Percentiles rank a stretch among this genome's conserved stretches.
Conservation (phyloP, 2,797 vertebrate species). For the Melanotaenia boesemani region DNA sequence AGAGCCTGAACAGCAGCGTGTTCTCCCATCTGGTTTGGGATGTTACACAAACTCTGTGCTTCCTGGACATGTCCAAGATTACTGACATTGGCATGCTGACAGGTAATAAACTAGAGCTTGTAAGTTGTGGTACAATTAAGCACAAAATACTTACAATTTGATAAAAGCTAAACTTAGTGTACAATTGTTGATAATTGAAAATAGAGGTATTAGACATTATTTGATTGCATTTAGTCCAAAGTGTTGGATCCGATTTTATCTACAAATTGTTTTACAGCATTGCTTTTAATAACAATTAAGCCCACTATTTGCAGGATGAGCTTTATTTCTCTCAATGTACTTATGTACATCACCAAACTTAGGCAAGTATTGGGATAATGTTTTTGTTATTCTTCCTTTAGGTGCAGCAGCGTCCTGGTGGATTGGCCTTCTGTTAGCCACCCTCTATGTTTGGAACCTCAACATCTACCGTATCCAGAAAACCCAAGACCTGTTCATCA, state of each 20-base stretch:
- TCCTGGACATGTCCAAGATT: conserved; percentile 42
- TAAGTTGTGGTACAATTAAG: not conserved
- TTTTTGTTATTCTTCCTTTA: not conserved
- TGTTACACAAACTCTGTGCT: conserved; percentile 64
- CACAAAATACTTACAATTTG: too few species aligned
- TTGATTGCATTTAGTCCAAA: not conserved
- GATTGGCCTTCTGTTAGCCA: conserved; percentile 31
- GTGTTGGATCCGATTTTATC: too few species aligned
- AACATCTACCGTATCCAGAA: conserved; percentile 35
- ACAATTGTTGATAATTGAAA: not conserved
- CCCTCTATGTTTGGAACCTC: conserved; percentile 32
- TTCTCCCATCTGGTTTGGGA: conserved; percentile 60
- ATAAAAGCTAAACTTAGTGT: too few species aligned
- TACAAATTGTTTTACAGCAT: too few species aligned
- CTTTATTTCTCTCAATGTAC: too few species aligned
- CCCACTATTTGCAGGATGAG: too few species aligned
- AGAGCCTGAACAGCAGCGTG: not conserved
- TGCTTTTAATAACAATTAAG: not conserved
- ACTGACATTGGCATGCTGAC: conserved; percentile 52
- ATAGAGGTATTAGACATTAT: not conserved
- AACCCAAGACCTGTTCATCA: conserved; percentile 37
- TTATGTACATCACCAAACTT: not conserved
- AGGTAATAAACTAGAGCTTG: conserved; percentile 10
- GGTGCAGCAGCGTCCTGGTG: conserved; percentile 36
- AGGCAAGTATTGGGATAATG: not conserved